Conservation (phyloP, 2,888 invertebrate genomes). For the Pyrrhia umbra region DNA sequence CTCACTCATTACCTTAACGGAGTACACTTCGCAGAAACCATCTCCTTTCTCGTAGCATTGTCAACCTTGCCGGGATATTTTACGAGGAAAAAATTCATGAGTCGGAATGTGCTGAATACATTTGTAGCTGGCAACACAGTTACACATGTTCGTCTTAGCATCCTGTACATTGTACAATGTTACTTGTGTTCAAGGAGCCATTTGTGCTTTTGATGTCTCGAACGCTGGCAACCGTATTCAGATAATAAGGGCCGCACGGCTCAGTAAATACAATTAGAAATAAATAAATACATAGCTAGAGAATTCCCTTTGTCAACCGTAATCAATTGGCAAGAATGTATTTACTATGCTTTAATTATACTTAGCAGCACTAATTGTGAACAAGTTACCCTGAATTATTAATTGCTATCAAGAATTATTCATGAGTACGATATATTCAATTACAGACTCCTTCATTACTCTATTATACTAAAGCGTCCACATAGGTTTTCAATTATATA, state of each 20-base stretch:
- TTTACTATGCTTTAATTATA: conserved; percentile 8
- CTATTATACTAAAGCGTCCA: neutral
- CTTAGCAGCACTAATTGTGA: conserved; percentile 10
- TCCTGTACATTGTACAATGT: conserved; percentile 49
- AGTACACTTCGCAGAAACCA: conserved; percentile 69
- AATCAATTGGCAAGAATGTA: conserved; percentile 7
- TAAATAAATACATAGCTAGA: neutral
- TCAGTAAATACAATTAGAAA: conserved; percentile 10
- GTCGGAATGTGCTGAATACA: conserved; percentile 70
- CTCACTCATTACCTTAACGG: conserved; percentile 72
- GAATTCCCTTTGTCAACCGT: conserved; percentile 13
- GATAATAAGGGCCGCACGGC: neutral
- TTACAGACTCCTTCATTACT: neutral
- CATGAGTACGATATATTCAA: neutral
- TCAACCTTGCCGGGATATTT: conserved; percentile 74
- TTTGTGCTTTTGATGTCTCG: conserved; percentile 20
- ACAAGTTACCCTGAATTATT: conserved; percentile 8
- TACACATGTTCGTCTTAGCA: conserved; percentile 47
- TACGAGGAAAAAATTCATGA: conserved; percentile 76
- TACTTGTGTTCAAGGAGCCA: conserved; percentile 14
- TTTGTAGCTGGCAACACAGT: conserved; percentile 63
- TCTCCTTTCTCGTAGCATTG: conserved; percentile 75
- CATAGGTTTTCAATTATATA: neutral
- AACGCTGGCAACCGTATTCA: conserved; percentile 12
- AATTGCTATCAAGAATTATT: neutral